Percentiles rank a stretch among this genome's conserved stretches.
Conservation (phyloP, 2,888 invertebrate genomes). For the Lepidonotus clava region DNA sequence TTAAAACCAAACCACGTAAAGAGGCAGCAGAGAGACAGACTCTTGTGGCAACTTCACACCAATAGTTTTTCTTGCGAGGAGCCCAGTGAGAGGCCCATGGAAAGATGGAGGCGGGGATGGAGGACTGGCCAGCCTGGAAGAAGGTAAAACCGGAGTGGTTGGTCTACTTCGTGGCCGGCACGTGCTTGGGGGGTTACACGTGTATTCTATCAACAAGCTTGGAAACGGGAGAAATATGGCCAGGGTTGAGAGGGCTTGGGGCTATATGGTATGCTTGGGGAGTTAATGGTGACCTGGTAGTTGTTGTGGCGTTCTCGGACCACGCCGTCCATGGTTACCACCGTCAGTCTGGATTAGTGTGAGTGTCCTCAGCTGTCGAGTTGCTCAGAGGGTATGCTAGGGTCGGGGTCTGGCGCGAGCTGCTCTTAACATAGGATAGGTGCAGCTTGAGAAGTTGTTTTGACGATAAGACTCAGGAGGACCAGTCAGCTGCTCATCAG, state of each 20-base stretch:
- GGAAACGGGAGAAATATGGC: background rate
- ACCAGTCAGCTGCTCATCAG: conserved; percentile 17
- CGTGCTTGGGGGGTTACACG: background rate
- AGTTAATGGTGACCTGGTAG: background rate
- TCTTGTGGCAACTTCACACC: no score
- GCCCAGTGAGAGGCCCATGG: background rate
- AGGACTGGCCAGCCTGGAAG: no score
- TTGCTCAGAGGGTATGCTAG: no score
- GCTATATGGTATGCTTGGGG: background rate
- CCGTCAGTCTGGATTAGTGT: background rate
- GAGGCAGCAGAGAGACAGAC: no score
- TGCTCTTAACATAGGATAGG: no score
- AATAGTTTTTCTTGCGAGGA: no score
- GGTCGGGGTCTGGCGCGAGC: no score
- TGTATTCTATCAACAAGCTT: background rate
- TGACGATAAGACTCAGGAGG: no score
- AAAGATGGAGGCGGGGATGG: background rate
- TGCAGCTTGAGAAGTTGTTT: no score
- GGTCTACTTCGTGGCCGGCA: background rate
- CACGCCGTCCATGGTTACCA: background rate
- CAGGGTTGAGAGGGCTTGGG: background rate
- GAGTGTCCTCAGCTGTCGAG: background rate
- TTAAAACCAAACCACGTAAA: no score
- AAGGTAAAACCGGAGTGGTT: background rate
- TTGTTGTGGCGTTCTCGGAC: background rate